phyloP scores from a whole-genome alignment of 1,140 invertebrate species.

The Monomorium pharaonis region DNA sequence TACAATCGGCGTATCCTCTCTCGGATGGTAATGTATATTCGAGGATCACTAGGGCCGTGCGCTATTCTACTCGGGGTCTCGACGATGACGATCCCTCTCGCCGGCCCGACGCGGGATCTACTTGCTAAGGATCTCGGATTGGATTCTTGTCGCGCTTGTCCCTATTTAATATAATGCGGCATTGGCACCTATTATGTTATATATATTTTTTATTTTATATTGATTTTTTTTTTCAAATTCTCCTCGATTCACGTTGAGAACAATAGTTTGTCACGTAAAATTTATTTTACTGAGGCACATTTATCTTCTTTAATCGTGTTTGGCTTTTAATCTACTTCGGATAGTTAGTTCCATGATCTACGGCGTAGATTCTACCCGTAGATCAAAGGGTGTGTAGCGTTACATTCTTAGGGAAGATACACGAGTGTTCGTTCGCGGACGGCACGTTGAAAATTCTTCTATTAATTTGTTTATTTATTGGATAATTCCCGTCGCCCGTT shows the following conservation, averaged over 20 bases:
- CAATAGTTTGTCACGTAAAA: too few relatives aligned
- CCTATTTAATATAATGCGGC: neutral
- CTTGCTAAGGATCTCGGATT: neutral
- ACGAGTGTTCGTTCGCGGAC: neutral
- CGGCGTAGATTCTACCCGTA: neutral
- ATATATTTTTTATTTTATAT: slow-evolving; percentile 8
- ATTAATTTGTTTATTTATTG: slow-evolving; percentile 43
- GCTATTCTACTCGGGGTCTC: slow-evolving; percentile 22
- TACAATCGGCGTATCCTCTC: slow-evolving; percentile 32
- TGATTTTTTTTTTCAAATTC: too few relatives aligned
- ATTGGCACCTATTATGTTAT: neutral
- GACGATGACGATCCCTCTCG: neutral
- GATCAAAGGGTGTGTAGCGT: neutral
- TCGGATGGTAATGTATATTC: slow-evolving; percentile 36
- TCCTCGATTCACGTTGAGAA: too few relatives aligned
- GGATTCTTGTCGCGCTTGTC: neutral
- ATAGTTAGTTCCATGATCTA: neutral
- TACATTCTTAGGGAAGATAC: neutral
- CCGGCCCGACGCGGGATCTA: neutral
- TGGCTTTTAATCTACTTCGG: neutral
- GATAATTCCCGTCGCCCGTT: slow-evolving; percentile 40
- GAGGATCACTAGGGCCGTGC: slow-evolving; percentile 12
- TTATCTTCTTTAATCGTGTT: neutral
- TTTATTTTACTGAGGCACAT: neutral
- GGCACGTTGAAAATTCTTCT: slow-evolving; percentile 12